Conservation (phyloP, 2,113 vertebrate genomes). For the Xenopus laevis region DNA sequence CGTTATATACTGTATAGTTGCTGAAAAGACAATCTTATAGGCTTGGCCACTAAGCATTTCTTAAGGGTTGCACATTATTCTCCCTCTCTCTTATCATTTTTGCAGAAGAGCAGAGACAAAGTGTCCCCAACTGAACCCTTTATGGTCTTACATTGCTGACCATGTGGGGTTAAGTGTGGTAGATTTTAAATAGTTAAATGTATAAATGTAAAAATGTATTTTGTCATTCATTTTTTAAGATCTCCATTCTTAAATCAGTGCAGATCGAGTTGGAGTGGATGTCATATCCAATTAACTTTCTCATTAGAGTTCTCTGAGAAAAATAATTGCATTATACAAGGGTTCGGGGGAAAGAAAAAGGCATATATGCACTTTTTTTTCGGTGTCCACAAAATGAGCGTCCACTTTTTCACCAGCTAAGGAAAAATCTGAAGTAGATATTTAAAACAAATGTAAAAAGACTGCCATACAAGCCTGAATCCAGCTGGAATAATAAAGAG, state of each 20-base stretch:
- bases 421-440: not conserved
- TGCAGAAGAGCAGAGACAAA: too few species aligned
- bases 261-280: conserved; percentile 21
- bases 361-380: not conserved
- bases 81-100: too few species aligned
- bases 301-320: conserved; percentile 27
- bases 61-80: too few species aligned
- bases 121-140: too few species aligned
- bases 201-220: too few species aligned
- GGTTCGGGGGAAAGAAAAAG: not conserved
- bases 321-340: conserved; percentile 11
- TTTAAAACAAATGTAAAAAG: conserved; percentile 1
- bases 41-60: too few species aligned
- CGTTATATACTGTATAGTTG: too few species aligned
- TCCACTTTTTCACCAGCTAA: not conserved
- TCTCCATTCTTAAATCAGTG: not conserved
- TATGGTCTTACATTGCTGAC: too few species aligned
- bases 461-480: not conserved
- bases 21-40: too few species aligned
- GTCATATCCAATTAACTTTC: conserved; percentile 30
- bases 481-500: not conserved
- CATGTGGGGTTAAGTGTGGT: too few species aligned
- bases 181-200: too few species aligned
- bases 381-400: not conserved
- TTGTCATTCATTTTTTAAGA: too few species aligned